Percentiles rank a stretch among this genome's conserved stretches.
phyloP scores from a whole-genome alignment of 2,797 vertebrate genomes.

The Garrulus glandarius region DNA sequence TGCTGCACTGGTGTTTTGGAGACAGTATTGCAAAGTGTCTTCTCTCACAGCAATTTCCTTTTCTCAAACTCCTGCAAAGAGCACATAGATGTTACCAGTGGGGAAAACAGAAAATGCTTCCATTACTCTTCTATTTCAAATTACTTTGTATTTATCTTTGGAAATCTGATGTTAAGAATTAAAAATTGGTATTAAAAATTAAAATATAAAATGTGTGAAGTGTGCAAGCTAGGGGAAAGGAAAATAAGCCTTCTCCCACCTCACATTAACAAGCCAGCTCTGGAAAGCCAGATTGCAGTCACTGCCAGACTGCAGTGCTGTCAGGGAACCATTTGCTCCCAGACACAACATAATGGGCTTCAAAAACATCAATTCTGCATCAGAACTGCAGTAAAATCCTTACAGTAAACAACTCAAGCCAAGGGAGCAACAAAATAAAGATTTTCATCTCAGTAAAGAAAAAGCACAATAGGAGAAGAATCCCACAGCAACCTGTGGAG shows the following conservation, averaged over 20 bases:
- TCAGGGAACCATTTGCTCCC: neutral
- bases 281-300: neutral
- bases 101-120: neutral
- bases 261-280: neutral
- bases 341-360: neutral
- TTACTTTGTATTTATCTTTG: neutral
- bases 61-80: constrained; percentile 94
- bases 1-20: constrained; percentile 5
- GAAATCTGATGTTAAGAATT: neutral
- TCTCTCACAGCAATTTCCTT: constrained; percentile 91
- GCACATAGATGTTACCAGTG: neutral
- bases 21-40: constrained; percentile 3
- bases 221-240: neutral
- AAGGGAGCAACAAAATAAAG: neutral
- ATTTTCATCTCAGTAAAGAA: neutral
- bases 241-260: neutral
- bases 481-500: neutral
- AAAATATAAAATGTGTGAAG: neutral
- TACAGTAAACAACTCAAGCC: neutral
- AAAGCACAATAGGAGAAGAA: neutral
- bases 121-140: neutral
- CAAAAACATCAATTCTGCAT: neutral
- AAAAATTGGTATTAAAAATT: neutral
- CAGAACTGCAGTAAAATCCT: neutral
- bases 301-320: neutral